Percentiles rank a stretch among this genome's conserved stretches.
phyloP scores from a whole-genome alignment of 2,888 invertebrate species.

The Drosophila gaucha region DNA sequence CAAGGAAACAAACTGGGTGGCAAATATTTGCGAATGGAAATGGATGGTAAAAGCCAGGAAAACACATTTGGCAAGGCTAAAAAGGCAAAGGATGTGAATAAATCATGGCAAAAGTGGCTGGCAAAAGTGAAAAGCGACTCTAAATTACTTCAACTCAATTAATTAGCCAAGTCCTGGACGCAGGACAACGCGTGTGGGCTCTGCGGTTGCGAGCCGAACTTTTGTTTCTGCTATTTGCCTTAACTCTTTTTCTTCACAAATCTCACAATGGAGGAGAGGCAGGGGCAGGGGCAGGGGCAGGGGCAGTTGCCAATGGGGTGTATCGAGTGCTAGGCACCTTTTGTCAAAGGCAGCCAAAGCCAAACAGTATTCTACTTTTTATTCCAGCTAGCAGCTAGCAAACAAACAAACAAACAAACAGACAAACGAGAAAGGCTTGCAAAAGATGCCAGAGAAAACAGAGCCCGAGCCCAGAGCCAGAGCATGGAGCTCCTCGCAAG shows the following conservation, averaged over 20 bases:
- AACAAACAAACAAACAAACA: conserved; percentile 58
- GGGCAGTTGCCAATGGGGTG: conserved; percentile 6
- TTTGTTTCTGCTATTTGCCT: conserved; percentile 47
- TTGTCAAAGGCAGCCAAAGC: conserved; percentile 53
- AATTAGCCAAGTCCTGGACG: conserved; percentile 59
- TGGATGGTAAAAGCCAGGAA: conserved; percentile 16
- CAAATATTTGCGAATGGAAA: conserved; percentile 69
- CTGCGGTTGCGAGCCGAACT: no score
- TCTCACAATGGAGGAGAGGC: conserved; percentile 36
- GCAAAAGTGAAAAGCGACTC: conserved; percentile 20
- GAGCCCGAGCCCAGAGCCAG: not conserved
- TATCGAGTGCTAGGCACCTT: conserved; percentile 35
- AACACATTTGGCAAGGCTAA: conserved; percentile 35
- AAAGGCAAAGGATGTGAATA: conserved; percentile 31
- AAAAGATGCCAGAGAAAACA: conserved; percentile 26
- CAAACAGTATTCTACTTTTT: conserved; percentile 42
- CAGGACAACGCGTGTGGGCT: conserved; percentile 4
- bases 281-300: not conserved
- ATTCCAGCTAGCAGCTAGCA: conserved; percentile 22
- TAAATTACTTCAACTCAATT: conserved; percentile 81
- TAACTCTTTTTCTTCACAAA: conserved; percentile 69
- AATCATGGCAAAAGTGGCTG: conserved; percentile 44
- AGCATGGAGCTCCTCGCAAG: conserved; percentile 11
- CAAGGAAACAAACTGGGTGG: conserved; percentile 26
- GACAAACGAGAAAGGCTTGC: conserved; percentile 53